A percentile compares a stretch with the other conserved stretches of the same genome.
Conservation (phyloP, 2,888 invertebrate genomes). For the Perdita meconis region DNA sequence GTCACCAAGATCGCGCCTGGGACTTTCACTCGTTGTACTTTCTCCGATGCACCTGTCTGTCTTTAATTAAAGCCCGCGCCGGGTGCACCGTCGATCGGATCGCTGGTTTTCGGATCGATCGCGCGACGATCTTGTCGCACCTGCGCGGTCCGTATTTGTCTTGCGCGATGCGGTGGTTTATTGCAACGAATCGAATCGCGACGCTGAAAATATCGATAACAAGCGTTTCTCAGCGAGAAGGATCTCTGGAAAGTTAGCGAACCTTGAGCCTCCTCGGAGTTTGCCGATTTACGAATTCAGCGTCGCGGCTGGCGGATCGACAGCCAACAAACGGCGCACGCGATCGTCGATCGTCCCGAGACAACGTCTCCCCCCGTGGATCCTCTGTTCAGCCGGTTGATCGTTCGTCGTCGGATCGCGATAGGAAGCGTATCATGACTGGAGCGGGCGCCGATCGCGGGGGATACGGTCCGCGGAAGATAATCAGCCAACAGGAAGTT, state of each 20-base stretch:
- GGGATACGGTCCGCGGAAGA: constrained; percentile 30
- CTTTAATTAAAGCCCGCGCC: constrained; percentile 46
- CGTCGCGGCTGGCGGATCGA: not conserved
- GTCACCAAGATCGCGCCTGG: constrained; percentile 12
- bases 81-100: constrained; percentile 4
- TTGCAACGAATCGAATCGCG: too few species aligned
- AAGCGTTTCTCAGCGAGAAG: too few species aligned
- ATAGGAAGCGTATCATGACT: constrained; percentile 22
- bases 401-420: constrained; percentile 27
- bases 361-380: constrained; percentile 7
- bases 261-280: too few species aligned
- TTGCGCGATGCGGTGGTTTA: too few species aligned
- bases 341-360: constrained; percentile 19
- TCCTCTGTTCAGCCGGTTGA: not conserved
- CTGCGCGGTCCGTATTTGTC: too few species aligned
- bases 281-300: too few species aligned
- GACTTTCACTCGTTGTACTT: constrained; percentile 55
- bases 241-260: too few species aligned
- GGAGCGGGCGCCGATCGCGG: constrained; percentile 33
- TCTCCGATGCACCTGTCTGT: constrained; percentile 56
- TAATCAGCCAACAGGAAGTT: constrained; percentile 52
- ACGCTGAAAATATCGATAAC: too few species aligned
- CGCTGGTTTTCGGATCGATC: too few species aligned
- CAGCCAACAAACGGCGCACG: constrained; percentile 15
- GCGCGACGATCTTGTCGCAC: too few species aligned